Conservation (phyloP, 2,888 invertebrate species). For the Xanthia togata region DNA sequence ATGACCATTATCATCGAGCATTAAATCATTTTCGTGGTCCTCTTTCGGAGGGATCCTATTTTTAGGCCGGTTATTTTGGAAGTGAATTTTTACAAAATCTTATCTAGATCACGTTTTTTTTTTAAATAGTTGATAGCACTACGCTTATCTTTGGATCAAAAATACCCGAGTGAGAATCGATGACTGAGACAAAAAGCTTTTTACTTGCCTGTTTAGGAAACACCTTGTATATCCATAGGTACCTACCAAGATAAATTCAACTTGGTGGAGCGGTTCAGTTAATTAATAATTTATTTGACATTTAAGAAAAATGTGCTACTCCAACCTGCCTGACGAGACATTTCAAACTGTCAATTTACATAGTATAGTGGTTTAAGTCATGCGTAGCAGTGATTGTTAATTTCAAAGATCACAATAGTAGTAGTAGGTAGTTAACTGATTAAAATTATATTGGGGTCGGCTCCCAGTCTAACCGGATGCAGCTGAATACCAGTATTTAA, state of each 20-base stretch:
- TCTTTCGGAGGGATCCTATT: too few relatives aligned
- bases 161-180: too few relatives aligned
- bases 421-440: neutral
- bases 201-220: neutral
- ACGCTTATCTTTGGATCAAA: too few relatives aligned
- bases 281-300: conserved; percentile 51
- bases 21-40: too few relatives aligned
- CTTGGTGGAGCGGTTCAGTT: conserved; percentile 6
- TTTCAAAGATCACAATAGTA: conserved; percentile 32
- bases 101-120: too few relatives aligned
- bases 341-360: conserved; percentile 31
- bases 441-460: too few relatives aligned
- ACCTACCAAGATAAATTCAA: neutral
- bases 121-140: too few relatives aligned
- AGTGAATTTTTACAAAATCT: too few relatives aligned
- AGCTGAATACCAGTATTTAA: neutral
- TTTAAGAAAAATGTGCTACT: conserved; percentile 46
- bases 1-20: neutral
- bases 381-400: conserved; percentile 13
- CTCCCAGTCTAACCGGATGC: neutral
- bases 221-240: neutral
- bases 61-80: too few relatives aligned
- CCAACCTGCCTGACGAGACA: conserved; percentile 15
- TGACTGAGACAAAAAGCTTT: neutral
- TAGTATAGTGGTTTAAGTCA: conserved; percentile 11